Base-by-base conservation (phyloP, 2,888 invertebrate species). In the Piscicola geometra region DNA sequence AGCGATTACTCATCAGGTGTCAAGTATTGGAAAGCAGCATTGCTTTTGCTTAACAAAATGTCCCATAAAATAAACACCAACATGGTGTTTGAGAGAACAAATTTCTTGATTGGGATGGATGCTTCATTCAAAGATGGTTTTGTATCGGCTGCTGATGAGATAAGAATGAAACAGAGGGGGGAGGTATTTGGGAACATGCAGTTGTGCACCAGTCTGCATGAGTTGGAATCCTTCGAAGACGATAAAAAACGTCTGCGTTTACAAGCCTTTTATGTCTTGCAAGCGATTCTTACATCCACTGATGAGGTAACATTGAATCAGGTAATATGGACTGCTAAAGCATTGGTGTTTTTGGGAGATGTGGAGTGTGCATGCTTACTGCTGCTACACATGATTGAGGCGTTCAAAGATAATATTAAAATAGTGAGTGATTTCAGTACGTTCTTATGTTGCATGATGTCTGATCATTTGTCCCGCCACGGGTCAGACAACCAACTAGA, bases 401-500 rank as follows among this genome's bases (percentile, higher is more conserved):
- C 71, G 21, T 71, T 75, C 64, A 41, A 70, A 33, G 64, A 78
- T 56, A 68, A 75, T 47, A 47, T 56, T 2, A 69, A 69, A 33
- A 71, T 68, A 15, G 75, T 76, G 30, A 69, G 64, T 18, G 71
- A 90, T 91, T 91, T 83, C 90, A 90, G 80, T 91, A 88, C 91
- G 15, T 87, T 87, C 76, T 84, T 82, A 41, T 79, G 80, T 9
- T 73, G 82, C 21, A 81, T 82, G 60, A 78, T 82, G 73, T 80
- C 21, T 9, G 30, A 64, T 28, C 21, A 30, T 21, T 28, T 64
- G 5, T 64, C n/a, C 21, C n/a, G 28, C 28, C n/a, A 70, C 33
- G 28, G 28, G 9, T 18, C 15, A n/a, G 2, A 30, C 28, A 32
- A 35, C 28, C 35, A 28, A 70, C 33, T 41, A 21, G 21, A n/a